Percentiles rank a stretch among this genome's conserved stretches.
Conservation (phyloP, 1,140 invertebrate genomes). For the Papilio aristodemus region DNA sequence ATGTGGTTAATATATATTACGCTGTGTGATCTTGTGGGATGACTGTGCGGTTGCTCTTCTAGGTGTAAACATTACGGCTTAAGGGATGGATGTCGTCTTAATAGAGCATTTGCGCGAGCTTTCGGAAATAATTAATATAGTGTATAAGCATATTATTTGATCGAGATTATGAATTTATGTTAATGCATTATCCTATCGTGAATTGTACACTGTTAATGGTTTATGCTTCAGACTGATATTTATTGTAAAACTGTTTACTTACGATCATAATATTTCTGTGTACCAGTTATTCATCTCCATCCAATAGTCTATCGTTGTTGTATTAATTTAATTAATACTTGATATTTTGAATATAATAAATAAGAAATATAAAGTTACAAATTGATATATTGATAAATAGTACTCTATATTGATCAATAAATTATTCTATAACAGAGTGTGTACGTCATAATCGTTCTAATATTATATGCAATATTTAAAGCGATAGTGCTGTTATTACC, state of each 20-base stretch:
- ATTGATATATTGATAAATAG: neutral
- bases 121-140: neutral
- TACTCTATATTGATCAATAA: neutral
- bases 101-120: neutral
- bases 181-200: neutral
- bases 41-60: constrained; percentile 14
- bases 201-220: neutral
- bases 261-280: too few relatives aligned
- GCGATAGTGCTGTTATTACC: constrained; percentile 22
- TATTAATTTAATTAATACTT: too few relatives aligned
- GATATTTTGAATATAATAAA: too few relatives aligned
- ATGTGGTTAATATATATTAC: constrained; percentile 21
- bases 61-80: neutral
- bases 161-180: neutral
- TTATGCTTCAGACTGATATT: neutral
- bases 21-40: neutral
- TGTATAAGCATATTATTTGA: constrained; percentile 4
- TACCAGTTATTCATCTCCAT: too few relatives aligned
- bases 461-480: constrained; percentile 22
- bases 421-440: neutral
- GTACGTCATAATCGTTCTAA: neutral
- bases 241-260: too few relatives aligned
- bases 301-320: too few relatives aligned
- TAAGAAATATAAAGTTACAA: too few relatives aligned
- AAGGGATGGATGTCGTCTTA: constrained; percentile 3